Percentiles rank a stretch among this genome's conserved stretches.
Conservation (phyloP, 2,888 invertebrate species). For the Brassicogethes aeneus region DNA sequence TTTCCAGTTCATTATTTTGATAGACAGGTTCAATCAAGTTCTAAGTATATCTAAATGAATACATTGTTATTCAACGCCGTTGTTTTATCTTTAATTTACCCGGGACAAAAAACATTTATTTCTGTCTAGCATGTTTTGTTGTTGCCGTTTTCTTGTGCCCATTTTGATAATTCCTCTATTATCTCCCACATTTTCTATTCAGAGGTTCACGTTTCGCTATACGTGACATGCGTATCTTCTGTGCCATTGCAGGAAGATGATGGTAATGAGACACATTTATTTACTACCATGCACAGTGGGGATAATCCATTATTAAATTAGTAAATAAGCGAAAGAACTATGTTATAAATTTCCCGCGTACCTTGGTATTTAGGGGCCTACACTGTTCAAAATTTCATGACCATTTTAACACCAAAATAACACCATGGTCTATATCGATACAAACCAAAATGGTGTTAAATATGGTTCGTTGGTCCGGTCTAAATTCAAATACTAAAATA, state of each 20-base stretch:
- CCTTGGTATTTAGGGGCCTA: too few relatives aligned
- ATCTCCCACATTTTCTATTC: slow-evolving; percentile 17
- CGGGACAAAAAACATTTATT: background rate
- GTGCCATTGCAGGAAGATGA: slow-evolving; percentile 13
- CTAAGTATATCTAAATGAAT: background rate
- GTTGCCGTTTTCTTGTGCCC: too few relatives aligned
- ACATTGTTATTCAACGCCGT: background rate
- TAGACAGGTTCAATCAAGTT: background rate
- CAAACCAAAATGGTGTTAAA: too few relatives aligned
- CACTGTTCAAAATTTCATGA: too few relatives aligned
- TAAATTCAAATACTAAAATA: too few relatives aligned
- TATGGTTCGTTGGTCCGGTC: too few relatives aligned
- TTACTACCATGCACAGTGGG: background rate
- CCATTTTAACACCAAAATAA: too few relatives aligned
- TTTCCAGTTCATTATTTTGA: background rate
- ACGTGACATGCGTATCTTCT: slow-evolving; percentile 17
- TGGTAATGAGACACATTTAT: slow-evolving; percentile 11
- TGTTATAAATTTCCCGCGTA: too few relatives aligned
- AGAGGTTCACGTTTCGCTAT: slow-evolving; percentile 10
- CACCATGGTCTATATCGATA: too few relatives aligned
- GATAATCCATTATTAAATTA: too few relatives aligned
- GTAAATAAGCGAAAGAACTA: too few relatives aligned
- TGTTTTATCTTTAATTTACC: background rate
- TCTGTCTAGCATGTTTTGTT: too few relatives aligned
- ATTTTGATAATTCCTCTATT: slow-evolving; percentile 17